These are phyloP conservation scores for Todus mexicanus DNA, from an alignment of 2,797 vertebrate species.

Conservation along the genomic window DNA sequence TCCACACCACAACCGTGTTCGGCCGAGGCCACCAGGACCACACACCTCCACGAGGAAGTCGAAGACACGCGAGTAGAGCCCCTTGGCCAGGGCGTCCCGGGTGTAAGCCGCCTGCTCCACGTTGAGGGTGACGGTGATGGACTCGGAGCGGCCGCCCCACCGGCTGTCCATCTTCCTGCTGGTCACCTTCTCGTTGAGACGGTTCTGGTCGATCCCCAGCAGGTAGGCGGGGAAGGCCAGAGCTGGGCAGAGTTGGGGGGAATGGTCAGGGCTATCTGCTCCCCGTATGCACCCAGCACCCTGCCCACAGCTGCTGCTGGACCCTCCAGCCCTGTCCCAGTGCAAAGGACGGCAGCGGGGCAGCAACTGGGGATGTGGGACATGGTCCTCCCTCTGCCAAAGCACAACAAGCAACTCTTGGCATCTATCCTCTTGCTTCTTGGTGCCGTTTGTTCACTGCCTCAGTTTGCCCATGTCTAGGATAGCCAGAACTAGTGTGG, in stretches of 20 bases:
- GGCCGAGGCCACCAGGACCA: neutral
- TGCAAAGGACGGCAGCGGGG: neutral
- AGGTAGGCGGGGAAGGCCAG: constrained; percentile 96
- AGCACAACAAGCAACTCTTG: neutral
- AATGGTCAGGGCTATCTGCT: neutral
- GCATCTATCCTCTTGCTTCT: neutral
- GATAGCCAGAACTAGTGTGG: neutral
- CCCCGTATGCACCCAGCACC: rapidly evolving
- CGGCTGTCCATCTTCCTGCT: constrained; percentile 97
- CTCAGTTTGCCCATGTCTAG: neutral
- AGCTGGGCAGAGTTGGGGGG: constrained; percentile 70
- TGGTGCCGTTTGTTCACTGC: neutral
- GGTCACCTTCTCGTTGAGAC: constrained; percentile 93
- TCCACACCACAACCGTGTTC: rapidly evolving
- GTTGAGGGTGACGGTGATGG: constrained; percentile 93
- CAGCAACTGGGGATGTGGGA: rapidly evolving
- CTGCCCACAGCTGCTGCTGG: rapidly evolving
- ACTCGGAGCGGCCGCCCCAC: constrained; percentile 91
- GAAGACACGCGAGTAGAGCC: constrained; percentile 90
- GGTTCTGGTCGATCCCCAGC: constrained; percentile 85
- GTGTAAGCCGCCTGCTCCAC: constrained; percentile 94
- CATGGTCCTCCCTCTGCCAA: neutral
- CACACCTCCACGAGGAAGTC: constrained; percentile 94
- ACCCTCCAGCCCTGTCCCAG: neutral
- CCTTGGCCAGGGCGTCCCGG: constrained; percentile 92